phyloP scores from a whole-genome alignment of 2,888 invertebrate genomes.

The Bombyx huttoni region DNA sequence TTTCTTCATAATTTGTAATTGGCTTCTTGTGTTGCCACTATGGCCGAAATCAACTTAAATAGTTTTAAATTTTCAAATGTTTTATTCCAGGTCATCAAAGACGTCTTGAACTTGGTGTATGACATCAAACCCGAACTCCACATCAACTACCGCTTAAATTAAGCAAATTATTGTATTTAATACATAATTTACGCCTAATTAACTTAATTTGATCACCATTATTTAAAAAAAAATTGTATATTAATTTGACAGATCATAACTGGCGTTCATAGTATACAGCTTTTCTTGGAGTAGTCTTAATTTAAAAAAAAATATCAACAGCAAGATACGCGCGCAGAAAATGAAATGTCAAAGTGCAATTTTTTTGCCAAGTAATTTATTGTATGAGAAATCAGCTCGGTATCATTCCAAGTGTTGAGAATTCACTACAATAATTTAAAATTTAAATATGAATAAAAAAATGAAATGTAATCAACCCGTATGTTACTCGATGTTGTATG shows the following conservation, averaged over 20 bases:
- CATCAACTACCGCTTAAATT: conserved; percentile 80
- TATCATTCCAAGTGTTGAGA: conserved; percentile 60
- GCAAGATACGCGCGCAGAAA: neutral
- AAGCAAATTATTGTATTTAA: conserved; percentile 16
- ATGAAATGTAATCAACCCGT: conserved; percentile 32
- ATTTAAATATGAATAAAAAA: conserved; percentile 21
- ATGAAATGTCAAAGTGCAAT: neutral
- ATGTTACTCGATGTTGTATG: conserved; percentile 61
- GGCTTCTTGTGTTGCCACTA: no score
- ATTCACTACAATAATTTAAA: conserved; percentile 41
- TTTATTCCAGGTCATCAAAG: conserved; percentile 78
- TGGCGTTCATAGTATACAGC: neutral
- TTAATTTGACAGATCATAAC: conserved; percentile 1
- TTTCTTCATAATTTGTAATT: no score
- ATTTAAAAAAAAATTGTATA: neutral
- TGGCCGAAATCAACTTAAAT: no score
- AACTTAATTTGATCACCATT: conserved; percentile 1
- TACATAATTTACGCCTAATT: conserved; percentile 2
- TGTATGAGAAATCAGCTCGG: conserved; percentile 49
- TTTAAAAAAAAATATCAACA: neutral
- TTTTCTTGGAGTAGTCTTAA: neutral
- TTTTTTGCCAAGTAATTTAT: neutral
- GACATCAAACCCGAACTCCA: conserved; percentile 95
- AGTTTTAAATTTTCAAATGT: neutral
- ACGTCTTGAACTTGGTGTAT: conserved; percentile 87